Conservation (phyloP, 2,797 vertebrate genomes). For the Dromococcyx pavoninus region DNA sequence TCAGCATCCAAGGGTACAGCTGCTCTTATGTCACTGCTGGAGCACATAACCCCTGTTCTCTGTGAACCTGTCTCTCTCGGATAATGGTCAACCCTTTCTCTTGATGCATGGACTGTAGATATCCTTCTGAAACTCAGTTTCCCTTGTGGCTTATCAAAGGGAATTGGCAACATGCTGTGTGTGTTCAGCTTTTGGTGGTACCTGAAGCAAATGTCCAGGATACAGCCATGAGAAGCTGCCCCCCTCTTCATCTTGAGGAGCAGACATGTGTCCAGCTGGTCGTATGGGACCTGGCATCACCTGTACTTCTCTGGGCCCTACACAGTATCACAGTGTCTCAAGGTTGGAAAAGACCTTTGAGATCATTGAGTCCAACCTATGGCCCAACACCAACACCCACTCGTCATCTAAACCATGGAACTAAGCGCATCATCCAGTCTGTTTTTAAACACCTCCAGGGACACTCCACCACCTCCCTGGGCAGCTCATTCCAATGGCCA, state of each 20-base stretch:
- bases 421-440: no score
- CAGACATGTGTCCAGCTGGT: rapidly evolving
- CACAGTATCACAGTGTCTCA: no score
- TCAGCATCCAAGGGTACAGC: neutral
- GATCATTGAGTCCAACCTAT: no score
- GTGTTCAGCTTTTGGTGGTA: neutral
- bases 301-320: neutral
- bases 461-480: no score
- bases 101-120: neutral
- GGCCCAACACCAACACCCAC: no score
- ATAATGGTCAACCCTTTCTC: neutral
- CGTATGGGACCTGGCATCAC: neutral
- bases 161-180: neutral
- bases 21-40: neutral
- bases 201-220: neutral
- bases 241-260: neutral
- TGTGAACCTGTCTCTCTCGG: neutral
- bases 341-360: no score
- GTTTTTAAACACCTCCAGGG: no score
- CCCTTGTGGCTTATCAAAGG: neutral
- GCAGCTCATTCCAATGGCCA: no score
- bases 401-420: no score
- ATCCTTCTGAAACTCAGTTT: neutral
- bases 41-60: neutral
- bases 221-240: neutral